Base-by-base conservation (phyloP, 2,113 vertebrate genomes). In the Nettapus auritus region DNA sequence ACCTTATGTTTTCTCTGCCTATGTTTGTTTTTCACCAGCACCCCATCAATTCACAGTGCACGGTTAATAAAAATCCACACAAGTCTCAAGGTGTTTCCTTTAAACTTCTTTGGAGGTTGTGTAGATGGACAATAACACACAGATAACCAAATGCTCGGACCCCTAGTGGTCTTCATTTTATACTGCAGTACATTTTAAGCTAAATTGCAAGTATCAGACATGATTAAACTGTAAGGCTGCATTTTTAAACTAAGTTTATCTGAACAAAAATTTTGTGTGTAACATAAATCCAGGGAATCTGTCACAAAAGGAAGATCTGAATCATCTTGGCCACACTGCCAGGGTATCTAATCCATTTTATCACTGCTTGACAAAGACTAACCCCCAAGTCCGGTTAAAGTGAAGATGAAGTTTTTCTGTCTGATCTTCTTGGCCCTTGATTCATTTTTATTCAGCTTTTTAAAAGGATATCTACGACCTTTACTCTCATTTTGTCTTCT, bases 21-120 rank as follows among this genome's bases (percentile, higher is more conserved):
- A 25, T 94, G 94, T 96, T 94, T 97, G 96, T 96, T 96, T 97
- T 97, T 97, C 91, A 95, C 95, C 83, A 85, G 91, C 96, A 97
- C 94, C 88, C 96, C 96, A 97, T 97, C 96, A 98, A 97, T 96
- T 97, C 93, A 96, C 91, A 96, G 95, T 57, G 80, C 89, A 93
- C 18, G 86, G 94, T 97, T 97, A 96, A 97, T 97, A 95, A 96
- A 98, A 97, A 74, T 94, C 95, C 96, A 89, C 96, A 96, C 71
- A n/a, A 97, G 87, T 93, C 92, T 97, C 93, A 97, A 95, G 91
- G 86, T 95, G 89, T 95, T 97, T 96, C 87, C 96, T 96, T 96
- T 96, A 93, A 95, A 93, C 67, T 88, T 57, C 92, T 89, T 91
- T 94, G 83, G 88, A 81, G 81, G 86, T 93, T 86, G 38, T 25